phyloP scores from a whole-genome alignment of 2,113 vertebrate genomes.

The Cercopithecus mona region DNA sequence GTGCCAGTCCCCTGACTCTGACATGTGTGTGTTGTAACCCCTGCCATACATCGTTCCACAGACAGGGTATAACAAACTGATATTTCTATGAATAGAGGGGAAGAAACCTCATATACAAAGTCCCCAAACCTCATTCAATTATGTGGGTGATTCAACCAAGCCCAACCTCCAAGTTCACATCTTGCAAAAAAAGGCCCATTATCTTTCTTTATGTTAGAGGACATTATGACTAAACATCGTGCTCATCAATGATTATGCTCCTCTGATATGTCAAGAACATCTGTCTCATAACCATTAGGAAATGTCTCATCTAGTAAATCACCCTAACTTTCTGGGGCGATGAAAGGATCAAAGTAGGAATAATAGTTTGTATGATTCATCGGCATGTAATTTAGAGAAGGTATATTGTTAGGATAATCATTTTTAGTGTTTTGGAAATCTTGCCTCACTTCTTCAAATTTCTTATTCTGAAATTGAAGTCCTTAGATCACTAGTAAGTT shows the following conservation, averaged over 20 bases:
- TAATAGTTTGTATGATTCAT: slow-evolving; percentile 1
- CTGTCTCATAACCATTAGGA: slow-evolving; percentile 16
- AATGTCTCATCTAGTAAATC: slow-evolving; percentile 32
- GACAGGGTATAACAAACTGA: neutral
- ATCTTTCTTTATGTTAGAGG: neutral
- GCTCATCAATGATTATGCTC: neutral
- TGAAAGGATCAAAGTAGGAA: neutral
- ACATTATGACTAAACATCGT: neutral
- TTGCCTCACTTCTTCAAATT: neutral
- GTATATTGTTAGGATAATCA: neutral
- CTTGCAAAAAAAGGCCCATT: neutral
- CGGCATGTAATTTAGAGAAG: neutral
- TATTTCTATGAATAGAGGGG: neutral
- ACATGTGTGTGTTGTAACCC: neutral
- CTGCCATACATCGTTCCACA: neutral
- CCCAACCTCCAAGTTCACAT: neutral
- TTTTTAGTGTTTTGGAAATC: neutral
- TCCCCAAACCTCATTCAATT: neutral
- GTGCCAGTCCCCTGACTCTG: neutral
- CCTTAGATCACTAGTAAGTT: neutral
- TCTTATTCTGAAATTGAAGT: slow-evolving; percentile 14
- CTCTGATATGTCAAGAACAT: neutral
- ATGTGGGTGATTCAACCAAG: neutral
- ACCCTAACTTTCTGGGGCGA: neutral
- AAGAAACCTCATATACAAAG: neutral